phyloP scores from a whole-genome alignment of 1,140 invertebrate genomes.

The Drosophila suzukii region DNA sequence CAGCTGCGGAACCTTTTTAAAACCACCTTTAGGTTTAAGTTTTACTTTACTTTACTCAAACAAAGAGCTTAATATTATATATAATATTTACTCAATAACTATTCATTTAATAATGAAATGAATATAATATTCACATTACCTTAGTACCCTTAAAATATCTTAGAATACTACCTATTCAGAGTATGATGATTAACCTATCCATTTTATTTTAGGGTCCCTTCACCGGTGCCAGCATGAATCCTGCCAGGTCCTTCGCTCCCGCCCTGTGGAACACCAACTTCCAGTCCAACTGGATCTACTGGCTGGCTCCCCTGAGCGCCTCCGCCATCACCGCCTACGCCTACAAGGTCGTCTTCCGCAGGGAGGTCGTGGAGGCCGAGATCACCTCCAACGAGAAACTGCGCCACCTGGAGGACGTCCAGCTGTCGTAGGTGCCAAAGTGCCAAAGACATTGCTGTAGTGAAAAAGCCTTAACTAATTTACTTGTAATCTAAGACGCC shows the following conservation, averaged over 20 bases:
- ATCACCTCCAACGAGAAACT: slow-evolving; percentile 57
- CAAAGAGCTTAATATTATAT: no score
- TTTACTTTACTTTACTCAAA: no score
- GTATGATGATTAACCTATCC: not conserved
- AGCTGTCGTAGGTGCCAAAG: slow-evolving; percentile 68
- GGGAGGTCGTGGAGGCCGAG: slow-evolving; percentile 73
- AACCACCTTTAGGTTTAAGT: no score
- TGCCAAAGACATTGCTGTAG: slow-evolving; percentile 45
- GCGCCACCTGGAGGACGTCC: slow-evolving; percentile 73
- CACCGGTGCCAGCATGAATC: slow-evolving; percentile 93
- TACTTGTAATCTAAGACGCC: slow-evolving; percentile 59
- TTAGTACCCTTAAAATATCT: no score
- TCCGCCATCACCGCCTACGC: slow-evolving; percentile 86
- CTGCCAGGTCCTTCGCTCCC: slow-evolving; percentile 91
- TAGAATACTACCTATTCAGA: not conserved
- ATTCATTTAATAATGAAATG: no score
- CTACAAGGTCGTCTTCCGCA: slow-evolving; percentile 87
- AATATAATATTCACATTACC: no score
- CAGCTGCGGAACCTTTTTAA: no score
- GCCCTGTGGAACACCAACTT: slow-evolving; percentile 90
- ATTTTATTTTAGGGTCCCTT: slow-evolving; percentile 87
- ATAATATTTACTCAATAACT: no score
- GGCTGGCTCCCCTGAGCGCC: slow-evolving; percentile 89
- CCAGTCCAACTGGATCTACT: slow-evolving; percentile 91
- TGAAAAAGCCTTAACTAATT: slow-evolving; percentile 53